Percentiles rank a stretch among this genome's conserved stretches.
Conservation (phyloP, 2,113 vertebrate genomes). For the Nothobranchius furzeri region DNA sequence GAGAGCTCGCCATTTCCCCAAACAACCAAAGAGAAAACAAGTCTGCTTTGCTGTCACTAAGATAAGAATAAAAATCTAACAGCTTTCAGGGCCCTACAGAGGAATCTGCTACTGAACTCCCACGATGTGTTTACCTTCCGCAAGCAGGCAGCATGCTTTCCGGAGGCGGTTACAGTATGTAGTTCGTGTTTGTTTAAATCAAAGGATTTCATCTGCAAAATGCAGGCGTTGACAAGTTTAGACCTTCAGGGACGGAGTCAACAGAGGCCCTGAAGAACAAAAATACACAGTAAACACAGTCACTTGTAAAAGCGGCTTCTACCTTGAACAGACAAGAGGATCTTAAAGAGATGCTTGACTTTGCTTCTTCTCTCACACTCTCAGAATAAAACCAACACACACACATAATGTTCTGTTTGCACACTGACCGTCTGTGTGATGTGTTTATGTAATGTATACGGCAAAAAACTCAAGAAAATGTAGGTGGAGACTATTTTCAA, state of each 20-base stretch:
- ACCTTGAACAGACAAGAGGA: not conserved
- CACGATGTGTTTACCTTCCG: conserved; percentile 38
- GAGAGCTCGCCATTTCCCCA: not conserved
- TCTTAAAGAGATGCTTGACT: not conserved
- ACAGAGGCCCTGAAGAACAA: conserved; percentile 13
- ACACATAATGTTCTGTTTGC: no score
- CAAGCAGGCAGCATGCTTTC: conserved; percentile 21
- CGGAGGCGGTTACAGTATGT: conserved; percentile 24
- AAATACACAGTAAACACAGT: not conserved
- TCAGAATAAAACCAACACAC: not conserved
- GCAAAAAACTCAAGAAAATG: no score
- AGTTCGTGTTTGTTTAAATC: conserved; percentile 34
- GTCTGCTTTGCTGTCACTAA: conserved; percentile 18
- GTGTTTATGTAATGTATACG: no score
- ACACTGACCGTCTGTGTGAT: no score
- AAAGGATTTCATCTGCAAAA: conserved; percentile 40
- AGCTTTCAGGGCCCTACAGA: conserved; percentile 30
- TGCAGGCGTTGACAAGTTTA: conserved; percentile 31
- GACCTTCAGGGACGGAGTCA: conserved; percentile 10
- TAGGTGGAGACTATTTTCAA: no score
- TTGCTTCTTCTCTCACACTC: not conserved
- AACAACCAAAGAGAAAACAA: conserved; percentile 14
- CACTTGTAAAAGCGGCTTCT: not conserved
- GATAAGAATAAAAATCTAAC: conserved; percentile 6
- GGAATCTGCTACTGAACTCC: conserved; percentile 30